Conservation (phyloP, 2,113 vertebrate genomes). For the Corythoichthys haematopterus region DNA sequence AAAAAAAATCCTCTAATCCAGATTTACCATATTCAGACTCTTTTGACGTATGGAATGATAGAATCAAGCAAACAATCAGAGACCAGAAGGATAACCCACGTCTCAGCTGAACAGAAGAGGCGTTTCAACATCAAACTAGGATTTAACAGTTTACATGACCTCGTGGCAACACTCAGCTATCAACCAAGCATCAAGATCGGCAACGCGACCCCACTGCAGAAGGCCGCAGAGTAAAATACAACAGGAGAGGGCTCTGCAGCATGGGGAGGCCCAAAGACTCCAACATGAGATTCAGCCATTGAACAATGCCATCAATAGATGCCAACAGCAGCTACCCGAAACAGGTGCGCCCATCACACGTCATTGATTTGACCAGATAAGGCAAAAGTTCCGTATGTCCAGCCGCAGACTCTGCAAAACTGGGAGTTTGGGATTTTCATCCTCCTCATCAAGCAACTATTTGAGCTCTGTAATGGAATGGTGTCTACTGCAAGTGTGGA, state of each 20-base stretch:
- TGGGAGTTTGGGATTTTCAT: constrained; percentile 99
- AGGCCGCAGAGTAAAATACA: constrained; percentile 93
- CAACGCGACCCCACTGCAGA: constrained; percentile 92
- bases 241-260: constrained; percentile 84
- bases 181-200: constrained; percentile 96
- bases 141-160: constrained; percentile 87
- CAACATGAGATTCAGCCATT: constrained; percentile 85
- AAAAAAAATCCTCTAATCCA: constrained; percentile 49
- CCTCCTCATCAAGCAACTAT: constrained; percentile 89
- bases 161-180: constrained; percentile 86
- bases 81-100: constrained; percentile 88
- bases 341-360: constrained; percentile 91
- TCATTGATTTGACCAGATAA: constrained; percentile 93
- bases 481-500: constrained; percentile 89
- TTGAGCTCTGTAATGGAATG: constrained; percentile 94
- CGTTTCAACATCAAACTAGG: constrained; percentile 97
- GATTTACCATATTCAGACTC: constrained; percentile 60
- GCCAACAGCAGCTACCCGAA: constrained; percentile 91
- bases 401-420: constrained; percentile 85
- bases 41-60: constrained; percentile 60
- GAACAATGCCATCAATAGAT: constrained; percentile 85
- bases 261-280: constrained; percentile 86
- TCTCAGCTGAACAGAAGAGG: constrained; percentile 96
- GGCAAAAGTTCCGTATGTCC: constrained; percentile 90
- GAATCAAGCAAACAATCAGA: constrained; percentile 83